Conservation (phyloP, 1,140 invertebrate species). For the Pseudomyrmex flavicornis region DNA sequence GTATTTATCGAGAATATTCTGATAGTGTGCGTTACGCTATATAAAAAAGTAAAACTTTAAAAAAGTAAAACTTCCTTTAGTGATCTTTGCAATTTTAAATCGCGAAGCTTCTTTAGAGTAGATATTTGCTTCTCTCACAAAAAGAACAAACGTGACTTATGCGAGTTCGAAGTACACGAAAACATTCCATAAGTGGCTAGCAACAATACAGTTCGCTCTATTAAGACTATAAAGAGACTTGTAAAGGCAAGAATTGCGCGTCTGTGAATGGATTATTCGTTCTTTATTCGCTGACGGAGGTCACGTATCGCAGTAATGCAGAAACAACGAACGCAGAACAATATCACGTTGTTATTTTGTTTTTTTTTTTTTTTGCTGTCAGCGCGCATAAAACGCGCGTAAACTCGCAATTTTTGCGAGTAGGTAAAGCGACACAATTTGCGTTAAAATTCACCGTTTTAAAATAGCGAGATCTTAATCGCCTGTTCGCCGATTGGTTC, state of each 20-base stretch:
- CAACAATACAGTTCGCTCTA: conserved; percentile 15
- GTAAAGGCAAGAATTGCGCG: conserved; percentile 1
- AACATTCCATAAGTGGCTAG: conserved; percentile 3
- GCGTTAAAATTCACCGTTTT: conserved; percentile 1
- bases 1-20: too few relatives aligned
- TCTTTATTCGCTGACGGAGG: conserved; percentile 16
- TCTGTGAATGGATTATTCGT: conserved; percentile 18
- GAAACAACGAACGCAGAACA: neutral
- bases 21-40: too few relatives aligned
- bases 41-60: too few relatives aligned
- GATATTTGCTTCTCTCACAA: neutral
- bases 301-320: neutral
- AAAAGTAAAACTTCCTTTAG: too few relatives aligned
- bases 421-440: neutral
- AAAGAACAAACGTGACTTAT: neutral
- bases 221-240: conserved; percentile 44
- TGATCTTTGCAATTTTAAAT: too few relatives aligned
- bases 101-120: too few relatives aligned
- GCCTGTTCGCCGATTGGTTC: neutral
- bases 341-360: neutral
- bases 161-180: neutral
- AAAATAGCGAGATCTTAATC: conserved; percentile 27
- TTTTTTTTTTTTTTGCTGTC: neutral
- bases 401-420: neutral
- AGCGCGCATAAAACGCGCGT: neutral